These are phyloP conservation scores for Tetheella fluctuosa DNA, from an alignment of 2,888 invertebrate species.

Conservation along the genomic window DNA sequence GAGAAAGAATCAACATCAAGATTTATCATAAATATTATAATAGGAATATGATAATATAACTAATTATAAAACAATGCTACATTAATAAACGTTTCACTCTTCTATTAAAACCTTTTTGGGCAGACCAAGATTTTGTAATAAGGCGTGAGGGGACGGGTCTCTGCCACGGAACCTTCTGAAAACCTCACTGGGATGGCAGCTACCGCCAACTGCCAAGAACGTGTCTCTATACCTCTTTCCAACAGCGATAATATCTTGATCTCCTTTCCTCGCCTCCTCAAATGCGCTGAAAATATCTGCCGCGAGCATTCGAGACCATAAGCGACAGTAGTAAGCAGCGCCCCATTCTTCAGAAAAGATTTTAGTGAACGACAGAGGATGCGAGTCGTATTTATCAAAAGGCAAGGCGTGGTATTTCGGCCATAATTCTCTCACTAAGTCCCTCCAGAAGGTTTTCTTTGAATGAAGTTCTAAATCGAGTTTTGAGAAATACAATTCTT, in stretches of 20 bases:
- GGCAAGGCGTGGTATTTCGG: constrained; percentile 91
- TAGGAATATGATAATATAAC: constrained; percentile 43
- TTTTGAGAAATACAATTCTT: constrained; percentile 91
- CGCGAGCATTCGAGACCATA: constrained; percentile 95
- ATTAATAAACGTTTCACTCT: constrained; percentile 48
- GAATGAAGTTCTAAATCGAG: constrained; percentile 93
- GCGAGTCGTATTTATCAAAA: constrained; percentile 90
- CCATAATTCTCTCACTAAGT: constrained; percentile 91
- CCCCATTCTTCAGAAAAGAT: constrained; percentile 93
- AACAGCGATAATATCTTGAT: constrained; percentile 81
- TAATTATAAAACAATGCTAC: constrained; percentile 48
- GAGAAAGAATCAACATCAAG: constrained; percentile 22
- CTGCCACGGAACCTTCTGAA: constrained; percentile 96
- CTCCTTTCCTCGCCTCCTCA: constrained; percentile 85
- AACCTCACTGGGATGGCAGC: constrained; percentile 91
- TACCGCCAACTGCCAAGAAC: constrained; percentile 92
- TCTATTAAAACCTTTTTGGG: constrained; percentile 61
- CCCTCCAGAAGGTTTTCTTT: constrained; percentile 91
- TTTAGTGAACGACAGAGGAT: constrained; percentile 92
- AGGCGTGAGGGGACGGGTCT: constrained; percentile 93
- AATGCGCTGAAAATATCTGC: constrained; percentile 96
- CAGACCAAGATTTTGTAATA: constrained; percentile 87
- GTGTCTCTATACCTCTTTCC: constrained; percentile 91
- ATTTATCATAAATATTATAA: constrained; percentile 50
- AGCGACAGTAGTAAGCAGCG: constrained; percentile 92